phyloP scores from a whole-genome alignment of 2,888 invertebrate genomes.

The Spisula solida region DNA sequence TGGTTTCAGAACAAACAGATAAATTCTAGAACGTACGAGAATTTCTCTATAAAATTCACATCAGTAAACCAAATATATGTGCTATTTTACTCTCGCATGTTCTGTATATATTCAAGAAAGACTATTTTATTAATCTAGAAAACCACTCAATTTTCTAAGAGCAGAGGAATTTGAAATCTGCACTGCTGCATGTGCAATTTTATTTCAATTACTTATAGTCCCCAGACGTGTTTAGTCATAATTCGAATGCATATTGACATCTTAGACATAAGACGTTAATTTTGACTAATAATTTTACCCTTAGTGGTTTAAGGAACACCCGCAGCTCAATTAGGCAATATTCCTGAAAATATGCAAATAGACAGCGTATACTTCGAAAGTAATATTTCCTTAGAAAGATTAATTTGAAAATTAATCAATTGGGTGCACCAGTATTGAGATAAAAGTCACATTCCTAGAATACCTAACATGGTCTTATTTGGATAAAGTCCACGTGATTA shows the following conservation, averaged over 20 bases:
- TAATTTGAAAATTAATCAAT: conserved; percentile 11
- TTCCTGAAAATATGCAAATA: conserved; percentile 3
- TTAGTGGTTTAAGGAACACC: not conserved
- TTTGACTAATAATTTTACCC: conserved; percentile 9
- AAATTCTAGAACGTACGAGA: not conserved
- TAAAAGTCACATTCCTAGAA: not conserved
- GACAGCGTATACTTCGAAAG: not conserved
- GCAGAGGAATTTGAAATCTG: conserved; percentile 13
- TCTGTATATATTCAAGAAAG: not conserved
- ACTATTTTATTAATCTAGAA: conserved; percentile 7
- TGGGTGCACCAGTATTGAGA: not conserved
- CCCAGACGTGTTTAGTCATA: conserved; percentile 22
- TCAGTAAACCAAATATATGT: conserved; percentile 5
- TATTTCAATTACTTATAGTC: conserved; percentile 8
- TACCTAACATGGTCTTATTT: not conserved
- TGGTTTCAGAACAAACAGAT: conserved; percentile 5
- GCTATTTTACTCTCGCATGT: not conserved
- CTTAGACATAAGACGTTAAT: conserved; percentile 14
- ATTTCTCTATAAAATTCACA: conserved; percentile 1
- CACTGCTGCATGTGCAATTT: not conserved
- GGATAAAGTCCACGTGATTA: not conserved
- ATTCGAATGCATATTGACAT: conserved; percentile 16
- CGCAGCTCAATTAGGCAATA: not conserved
- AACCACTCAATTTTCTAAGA: conserved; percentile 11
- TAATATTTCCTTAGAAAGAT: not conserved